These are phyloP conservation scores for Callopanchax toddi DNA, from an alignment of 2,113 vertebrate genomes.

Conservation along the genomic window DNA sequence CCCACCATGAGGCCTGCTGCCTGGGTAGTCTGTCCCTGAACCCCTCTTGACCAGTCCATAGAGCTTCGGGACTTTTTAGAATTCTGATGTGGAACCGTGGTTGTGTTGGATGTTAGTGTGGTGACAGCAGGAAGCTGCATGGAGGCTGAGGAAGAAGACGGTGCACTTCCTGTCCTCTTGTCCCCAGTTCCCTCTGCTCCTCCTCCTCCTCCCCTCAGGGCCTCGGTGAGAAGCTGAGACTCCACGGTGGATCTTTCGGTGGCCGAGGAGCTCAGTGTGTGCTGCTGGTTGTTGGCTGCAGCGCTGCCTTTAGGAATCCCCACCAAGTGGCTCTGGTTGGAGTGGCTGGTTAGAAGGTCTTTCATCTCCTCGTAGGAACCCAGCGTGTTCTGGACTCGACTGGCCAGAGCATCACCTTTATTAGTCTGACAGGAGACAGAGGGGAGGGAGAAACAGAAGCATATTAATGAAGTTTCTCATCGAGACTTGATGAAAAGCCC, in stretches of 20 bases:
- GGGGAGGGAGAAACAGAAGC: constrained; percentile 29
- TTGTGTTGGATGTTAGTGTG: constrained; percentile 27
- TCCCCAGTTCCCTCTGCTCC: constrained; percentile 42
- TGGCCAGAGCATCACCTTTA: constrained; percentile 95
- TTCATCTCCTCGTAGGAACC: constrained; percentile 98
- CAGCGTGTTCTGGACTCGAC: constrained; percentile 92
- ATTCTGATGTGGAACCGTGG: constrained; percentile 79
- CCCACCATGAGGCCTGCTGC: constrained; percentile 65
- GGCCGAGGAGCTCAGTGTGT: constrained; percentile 74
- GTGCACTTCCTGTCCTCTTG: constrained; percentile 44
- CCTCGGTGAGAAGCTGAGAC: constrained; percentile 83
- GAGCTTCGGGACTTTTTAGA: constrained; percentile 84
- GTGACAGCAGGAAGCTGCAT: constrained; percentile 71
- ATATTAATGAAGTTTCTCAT: constrained; percentile 55
- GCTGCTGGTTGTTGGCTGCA: constrained; percentile 81
- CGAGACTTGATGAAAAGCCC: constrained; percentile 58
- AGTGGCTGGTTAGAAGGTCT: constrained; percentile 92
- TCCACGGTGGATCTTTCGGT: constrained; percentile 72
- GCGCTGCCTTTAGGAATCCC: constrained; percentile 88
- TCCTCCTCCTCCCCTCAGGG: constrained; percentile 45
- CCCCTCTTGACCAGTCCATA: constrained; percentile 86
- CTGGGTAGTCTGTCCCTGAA: constrained; percentile 76
- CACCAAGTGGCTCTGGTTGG: constrained; percentile 96
- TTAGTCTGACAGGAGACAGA: constrained; percentile 82
- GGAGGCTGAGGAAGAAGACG: constrained; percentile 74